Percentiles rank a stretch among this genome's conserved stretches.
Conservation (phyloP, 2,888 invertebrate genomes). For the Euplexia lucipara region DNA sequence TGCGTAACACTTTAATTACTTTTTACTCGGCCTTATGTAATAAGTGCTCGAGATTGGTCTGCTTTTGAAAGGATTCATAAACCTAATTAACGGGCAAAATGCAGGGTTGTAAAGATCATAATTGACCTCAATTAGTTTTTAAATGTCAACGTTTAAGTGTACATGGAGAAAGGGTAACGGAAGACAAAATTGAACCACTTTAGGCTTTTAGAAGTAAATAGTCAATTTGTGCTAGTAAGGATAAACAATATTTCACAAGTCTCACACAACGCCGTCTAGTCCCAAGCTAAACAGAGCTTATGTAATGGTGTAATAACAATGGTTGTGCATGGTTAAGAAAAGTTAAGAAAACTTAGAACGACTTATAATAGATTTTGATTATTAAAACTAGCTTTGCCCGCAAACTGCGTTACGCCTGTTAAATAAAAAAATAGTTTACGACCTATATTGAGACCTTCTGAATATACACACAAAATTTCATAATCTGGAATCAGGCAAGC, state of each 20-base stretch:
- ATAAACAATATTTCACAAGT: too few relatives aligned
- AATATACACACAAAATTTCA: too few relatives aligned
- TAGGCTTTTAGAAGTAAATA: neutral
- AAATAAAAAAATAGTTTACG: too few relatives aligned
- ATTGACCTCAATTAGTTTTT: slow-evolving; percentile 45
- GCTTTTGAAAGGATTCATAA: slow-evolving; percentile 50
- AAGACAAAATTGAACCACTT: slow-evolving; percentile 1
- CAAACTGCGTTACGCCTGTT: too few relatives aligned
- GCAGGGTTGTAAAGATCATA: slow-evolving; percentile 42
- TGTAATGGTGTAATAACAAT: too few relatives aligned
- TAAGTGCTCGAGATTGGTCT: slow-evolving; percentile 26
- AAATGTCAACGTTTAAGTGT: slow-evolving; percentile 37
- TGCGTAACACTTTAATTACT: slow-evolving; percentile 66
- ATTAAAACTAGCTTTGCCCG: neutral
- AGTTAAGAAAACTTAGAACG: too few relatives aligned
- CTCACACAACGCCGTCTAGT: too few relatives aligned
- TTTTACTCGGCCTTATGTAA: slow-evolving; percentile 52
- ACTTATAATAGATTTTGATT: too few relatives aligned
- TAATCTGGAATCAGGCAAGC: too few relatives aligned
- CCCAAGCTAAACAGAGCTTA: too few relatives aligned
- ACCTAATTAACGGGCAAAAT: slow-evolving; percentile 34
- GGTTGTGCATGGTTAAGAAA: too few relatives aligned
- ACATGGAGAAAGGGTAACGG: slow-evolving; percentile 9
- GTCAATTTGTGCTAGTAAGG: neutral
- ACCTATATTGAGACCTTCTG: too few relatives aligned